Percentiles rank a stretch among this genome's conserved stretches.
These are phyloP conservation scores for Phocides pigmalion DNA, from an alignment of 1,140 invertebrate species.

Conservation along the genomic window DNA sequence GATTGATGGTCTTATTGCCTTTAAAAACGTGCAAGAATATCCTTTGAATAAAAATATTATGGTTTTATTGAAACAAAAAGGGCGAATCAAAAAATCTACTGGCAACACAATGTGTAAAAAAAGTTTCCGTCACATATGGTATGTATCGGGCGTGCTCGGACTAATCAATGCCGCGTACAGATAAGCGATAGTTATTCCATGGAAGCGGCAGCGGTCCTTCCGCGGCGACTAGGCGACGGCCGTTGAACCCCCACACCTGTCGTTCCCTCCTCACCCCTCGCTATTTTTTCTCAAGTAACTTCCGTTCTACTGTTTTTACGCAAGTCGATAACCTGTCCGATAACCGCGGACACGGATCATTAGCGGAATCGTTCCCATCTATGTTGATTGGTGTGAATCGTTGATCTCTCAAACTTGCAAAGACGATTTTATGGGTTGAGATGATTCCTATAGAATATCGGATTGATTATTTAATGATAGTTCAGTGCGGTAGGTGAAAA, in stretches of 20 bases:
- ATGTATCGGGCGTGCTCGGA: slow-evolving; percentile 48
- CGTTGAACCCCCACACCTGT: slow-evolving; percentile 76
- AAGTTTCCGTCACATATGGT: slow-evolving; percentile 26
- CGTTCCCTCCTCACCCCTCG: slow-evolving; percentile 59
- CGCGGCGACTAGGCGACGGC: slow-evolving; percentile 55
- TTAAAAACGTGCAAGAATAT: neutral
- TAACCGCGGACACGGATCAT: slow-evolving; percentile 74
- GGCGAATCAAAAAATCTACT: neutral
- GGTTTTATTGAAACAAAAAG: no score
- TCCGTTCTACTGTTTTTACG: slow-evolving; percentile 76
- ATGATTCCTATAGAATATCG: no score
- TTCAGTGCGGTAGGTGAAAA: no score
- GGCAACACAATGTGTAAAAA: neutral
- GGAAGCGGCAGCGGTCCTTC: slow-evolving; percentile 53
- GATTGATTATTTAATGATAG: no score
- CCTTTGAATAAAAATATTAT: no score
- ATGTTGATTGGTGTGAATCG: slow-evolving; percentile 62
- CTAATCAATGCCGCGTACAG: slow-evolving; percentile 47
- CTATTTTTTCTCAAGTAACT: slow-evolving; percentile 73
- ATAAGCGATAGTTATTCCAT: slow-evolving; percentile 57
- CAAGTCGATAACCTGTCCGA: slow-evolving; percentile 74
- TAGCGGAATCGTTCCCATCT: slow-evolving; percentile 63
- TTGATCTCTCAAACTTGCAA: slow-evolving; percentile 45
- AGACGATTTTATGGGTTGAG: no score
- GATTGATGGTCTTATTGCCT: no score